Evolutionary conservation across 2,113 vertebrate species (phyloP).

Genomic region (Serilophus lunatus): DNA sequence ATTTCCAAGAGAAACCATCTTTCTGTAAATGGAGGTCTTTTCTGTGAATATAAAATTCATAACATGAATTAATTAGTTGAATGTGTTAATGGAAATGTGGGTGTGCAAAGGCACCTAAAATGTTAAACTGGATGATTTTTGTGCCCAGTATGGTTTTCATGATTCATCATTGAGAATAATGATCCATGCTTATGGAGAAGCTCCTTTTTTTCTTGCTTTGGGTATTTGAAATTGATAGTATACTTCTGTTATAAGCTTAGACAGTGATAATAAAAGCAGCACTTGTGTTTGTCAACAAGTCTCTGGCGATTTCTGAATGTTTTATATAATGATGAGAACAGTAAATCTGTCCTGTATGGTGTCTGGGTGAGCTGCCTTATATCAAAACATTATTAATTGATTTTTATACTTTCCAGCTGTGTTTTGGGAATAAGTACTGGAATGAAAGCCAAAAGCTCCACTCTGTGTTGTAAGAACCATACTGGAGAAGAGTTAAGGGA

Average conservation of each 20-base stretch:
- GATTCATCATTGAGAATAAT: neutral
- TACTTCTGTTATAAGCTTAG: neutral
- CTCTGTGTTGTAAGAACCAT: neutral
- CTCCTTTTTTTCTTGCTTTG: neutral
- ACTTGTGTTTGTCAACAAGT: neutral
- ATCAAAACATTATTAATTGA: slow-evolving; percentile 49
- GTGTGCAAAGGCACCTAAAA: neutral
- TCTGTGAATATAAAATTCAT: neutral
- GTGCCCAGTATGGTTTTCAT: neutral
- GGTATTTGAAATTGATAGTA: neutral
- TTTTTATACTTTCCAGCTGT: slow-evolving; percentile 46
- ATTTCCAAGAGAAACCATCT: neutral
- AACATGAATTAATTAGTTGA: neutral
- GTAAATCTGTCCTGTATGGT: slow-evolving; percentile 25
- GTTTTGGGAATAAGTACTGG: slow-evolving; percentile 11
- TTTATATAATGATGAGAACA: slow-evolving; percentile 22
- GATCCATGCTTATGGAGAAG: neutral
- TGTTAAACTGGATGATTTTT: neutral
- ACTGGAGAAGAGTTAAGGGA: neutral
- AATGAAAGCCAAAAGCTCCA: slow-evolving; percentile 6
- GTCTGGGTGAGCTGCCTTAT: slow-evolving; percentile 28
- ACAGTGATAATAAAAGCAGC: slow-evolving; percentile 22
- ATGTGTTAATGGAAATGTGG: neutral
- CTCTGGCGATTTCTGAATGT: neutral
- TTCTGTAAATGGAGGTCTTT: neutral